Conservation (phyloP, 2,888 invertebrate species). For the Sinotaia quadrata region DNA sequence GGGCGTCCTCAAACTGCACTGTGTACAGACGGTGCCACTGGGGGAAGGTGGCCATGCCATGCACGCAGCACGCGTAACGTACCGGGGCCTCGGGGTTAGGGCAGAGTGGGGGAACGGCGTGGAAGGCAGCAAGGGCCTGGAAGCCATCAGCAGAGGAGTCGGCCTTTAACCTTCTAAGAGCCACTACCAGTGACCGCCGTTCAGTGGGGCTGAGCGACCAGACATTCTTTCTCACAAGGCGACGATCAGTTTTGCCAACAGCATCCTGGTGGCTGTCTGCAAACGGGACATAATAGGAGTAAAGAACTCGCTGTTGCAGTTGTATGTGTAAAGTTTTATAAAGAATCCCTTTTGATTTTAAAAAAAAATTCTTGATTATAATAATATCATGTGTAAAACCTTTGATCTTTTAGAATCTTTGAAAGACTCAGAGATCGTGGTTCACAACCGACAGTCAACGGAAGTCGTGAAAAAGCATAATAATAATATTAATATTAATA, state of each 20-base stretch:
- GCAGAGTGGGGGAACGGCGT: conserved; percentile 44
- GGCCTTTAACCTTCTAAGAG: conserved; percentile 33
- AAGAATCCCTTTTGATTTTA: too few relatives aligned
- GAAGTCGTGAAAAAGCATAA: too few relatives aligned
- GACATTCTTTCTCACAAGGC: conserved; percentile 31
- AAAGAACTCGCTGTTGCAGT: too few relatives aligned
- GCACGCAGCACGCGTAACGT: conserved; percentile 44
- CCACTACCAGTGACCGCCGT: conserved; percentile 35
- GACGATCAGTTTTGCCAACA: conserved; percentile 16
- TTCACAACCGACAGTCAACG: too few relatives aligned
- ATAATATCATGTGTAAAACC: not conserved
- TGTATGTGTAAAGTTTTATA: too few relatives aligned
- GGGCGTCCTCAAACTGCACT: conserved; percentile 43
- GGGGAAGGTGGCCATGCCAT: conserved; percentile 47
- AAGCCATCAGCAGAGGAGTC: conserved; percentile 44
- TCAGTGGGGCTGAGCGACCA: conserved; percentile 33
- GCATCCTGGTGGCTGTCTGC: conserved; percentile 21
- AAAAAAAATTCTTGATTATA: too few relatives aligned
- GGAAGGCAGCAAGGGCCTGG: conserved; percentile 45
- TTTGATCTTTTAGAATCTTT: too few relatives aligned
- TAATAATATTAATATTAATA: not conserved
- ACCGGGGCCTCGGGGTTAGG: conserved; percentile 37
- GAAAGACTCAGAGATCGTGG: too few relatives aligned
- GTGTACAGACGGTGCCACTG: conserved; percentile 47
- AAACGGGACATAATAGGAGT: too few relatives aligned